Evolutionary conservation across 1,140 invertebrate species (phyloP), one percentile per base, ranked within the genome.

Genomic region (Dufourea novaeangliae): DNA sequence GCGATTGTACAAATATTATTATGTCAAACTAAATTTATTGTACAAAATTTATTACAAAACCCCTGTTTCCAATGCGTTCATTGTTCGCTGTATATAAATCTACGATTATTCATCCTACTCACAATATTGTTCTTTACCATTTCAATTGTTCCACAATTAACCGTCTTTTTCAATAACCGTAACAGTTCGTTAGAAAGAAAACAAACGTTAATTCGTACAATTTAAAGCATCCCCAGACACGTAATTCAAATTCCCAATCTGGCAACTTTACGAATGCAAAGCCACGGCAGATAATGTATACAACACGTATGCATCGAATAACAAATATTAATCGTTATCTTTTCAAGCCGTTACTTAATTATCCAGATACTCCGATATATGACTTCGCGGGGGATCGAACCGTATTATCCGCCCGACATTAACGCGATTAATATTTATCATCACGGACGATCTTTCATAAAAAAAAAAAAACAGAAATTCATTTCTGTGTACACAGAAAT

Each of bases 251-350:
- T 67, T 66, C 50, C 34, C 37, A 32, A 6, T 11, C 34, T 20
- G 17, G 50, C 27, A 29, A 67, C 29, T n/a, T 37, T 57, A 25
- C 64, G 63, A 67, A 14, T 34, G 8, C 25, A 27, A 50, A 29
- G 46, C 10, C 29, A 12, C 57, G 56, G 22, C 73, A 56, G 41
- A 62, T 37, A 50, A 59, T 39, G 27, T 52, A 8, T 8, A n/a
- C 41, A n/a, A n/a, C n/a, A n/a, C n/a, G n/a, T n/a, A n/a, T 7
- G 25, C 17, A 22, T 11, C 7, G 14, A 22, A 50, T 37, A 56
- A 76, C 69, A 59, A 69, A 76, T 76, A 61, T 50, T 69, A 76
- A 69, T 76, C 66, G 14, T 37, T 59, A 39, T 46, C 29, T 6
- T 34, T 37, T 46, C 39, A 39, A 27, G 12, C n/a, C 22, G 52